phyloP scores from a whole-genome alignment of 2,888 invertebrate genomes.

The Morinoia aosen region DNA sequence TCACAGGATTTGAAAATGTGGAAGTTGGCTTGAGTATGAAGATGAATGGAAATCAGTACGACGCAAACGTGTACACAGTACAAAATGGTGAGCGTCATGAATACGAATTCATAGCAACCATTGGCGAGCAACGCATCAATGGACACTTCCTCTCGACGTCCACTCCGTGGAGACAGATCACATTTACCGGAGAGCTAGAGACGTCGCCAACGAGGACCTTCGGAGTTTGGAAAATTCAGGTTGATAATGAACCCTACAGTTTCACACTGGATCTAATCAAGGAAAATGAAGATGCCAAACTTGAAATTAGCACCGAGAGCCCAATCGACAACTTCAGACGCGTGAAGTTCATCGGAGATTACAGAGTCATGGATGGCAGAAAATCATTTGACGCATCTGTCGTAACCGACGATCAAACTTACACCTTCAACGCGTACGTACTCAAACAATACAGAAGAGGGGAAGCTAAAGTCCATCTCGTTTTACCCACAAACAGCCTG shows the following conservation, averaged over 20 bases:
- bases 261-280: not conserved
- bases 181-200: not conserved
- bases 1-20: not conserved
- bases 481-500: not conserved
- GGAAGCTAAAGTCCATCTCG: not conserved
- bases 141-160: not conserved
- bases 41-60: not conserved
- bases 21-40: not conserved
- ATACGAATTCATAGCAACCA: not conserved
- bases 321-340: not conserved
- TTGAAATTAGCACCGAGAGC: not conserved
- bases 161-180: not conserved
- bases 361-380: not conserved
- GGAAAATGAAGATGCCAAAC: not conserved
- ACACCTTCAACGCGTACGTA: not conserved
- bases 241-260: not conserved
- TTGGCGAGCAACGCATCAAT: not conserved
- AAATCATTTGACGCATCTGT: not conserved
- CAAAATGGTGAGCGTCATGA: slow-evolving; percentile 12
- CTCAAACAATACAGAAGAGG: not conserved
- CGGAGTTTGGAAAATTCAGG: not conserved
- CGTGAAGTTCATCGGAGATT: not conserved
- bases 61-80: not conserved
- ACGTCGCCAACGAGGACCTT: not conserved
- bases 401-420: not conserved